Conservation (phyloP, 2,113 vertebrate genomes). For the Amphilophus citrinellus region DNA sequence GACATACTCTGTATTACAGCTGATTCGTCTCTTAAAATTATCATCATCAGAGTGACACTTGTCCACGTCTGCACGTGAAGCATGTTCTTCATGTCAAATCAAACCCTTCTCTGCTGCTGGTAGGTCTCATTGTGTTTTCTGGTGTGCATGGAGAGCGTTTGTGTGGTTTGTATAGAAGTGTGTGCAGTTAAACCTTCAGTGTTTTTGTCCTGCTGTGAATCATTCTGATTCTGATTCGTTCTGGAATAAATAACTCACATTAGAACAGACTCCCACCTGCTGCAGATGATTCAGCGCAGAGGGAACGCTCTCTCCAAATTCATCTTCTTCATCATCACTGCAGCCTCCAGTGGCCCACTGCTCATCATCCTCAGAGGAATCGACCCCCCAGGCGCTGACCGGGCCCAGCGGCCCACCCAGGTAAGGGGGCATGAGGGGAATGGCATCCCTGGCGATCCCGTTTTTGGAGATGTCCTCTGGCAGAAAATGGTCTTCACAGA, state of each 20-base stretch:
- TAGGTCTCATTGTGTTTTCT: not conserved
- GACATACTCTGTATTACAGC: no score
- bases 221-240: no score
- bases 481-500: conserved; percentile 85
- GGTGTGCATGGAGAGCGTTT: not conserved
- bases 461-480: conserved; percentile 69
- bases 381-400: conserved; percentile 48
- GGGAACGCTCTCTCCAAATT: not conserved
- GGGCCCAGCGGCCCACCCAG: conserved; percentile 61
- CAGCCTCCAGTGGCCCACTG: conserved; percentile 10
- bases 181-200: not conserved
- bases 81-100: not conserved
- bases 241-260: no score
- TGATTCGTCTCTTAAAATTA: accelerated
- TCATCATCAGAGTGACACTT: not conserved
- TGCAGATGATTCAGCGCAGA: not conserved
- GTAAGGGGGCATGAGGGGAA: conserved; percentile 79
- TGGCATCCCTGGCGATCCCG: conserved; percentile 72
- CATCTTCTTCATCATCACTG: not conserved
- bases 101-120: not conserved
- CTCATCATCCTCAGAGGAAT: conserved; percentile 48
- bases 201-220: not conserved
- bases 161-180: no score
- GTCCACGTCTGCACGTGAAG: not conserved
- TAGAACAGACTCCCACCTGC: conserved; percentile 25